These are phyloP conservation scores for Lutraria lutraria DNA, from an alignment of 2,888 invertebrate species.

Conservation along the genomic window DNA sequence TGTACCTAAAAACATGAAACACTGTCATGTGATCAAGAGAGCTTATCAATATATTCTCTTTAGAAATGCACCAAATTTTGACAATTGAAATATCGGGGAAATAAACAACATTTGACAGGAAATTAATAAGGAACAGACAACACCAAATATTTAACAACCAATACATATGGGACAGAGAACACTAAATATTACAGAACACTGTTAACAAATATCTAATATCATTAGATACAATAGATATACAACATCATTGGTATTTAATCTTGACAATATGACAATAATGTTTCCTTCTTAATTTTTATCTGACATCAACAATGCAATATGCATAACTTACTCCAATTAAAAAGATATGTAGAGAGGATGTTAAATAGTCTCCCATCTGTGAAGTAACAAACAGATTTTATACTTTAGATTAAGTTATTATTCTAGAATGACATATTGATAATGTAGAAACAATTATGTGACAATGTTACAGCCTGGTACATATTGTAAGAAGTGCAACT, in stretches of 20 bases:
- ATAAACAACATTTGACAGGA: too few relatives aligned
- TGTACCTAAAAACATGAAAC: too few relatives aligned
- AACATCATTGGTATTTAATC: background rate
- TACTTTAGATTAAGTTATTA: background rate
- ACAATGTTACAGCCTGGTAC: slow-evolving; percentile 13
- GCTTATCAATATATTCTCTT: too few relatives aligned
- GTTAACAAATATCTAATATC: too few relatives aligned
- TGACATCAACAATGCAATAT: background rate
- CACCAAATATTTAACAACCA: too few relatives aligned
- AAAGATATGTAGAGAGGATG: background rate
- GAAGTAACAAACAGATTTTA: background rate
- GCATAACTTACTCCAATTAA: slow-evolving; percentile 1
- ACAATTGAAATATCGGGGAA: too few relatives aligned
- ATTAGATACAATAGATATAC: too few relatives aligned
- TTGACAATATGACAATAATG: background rate
- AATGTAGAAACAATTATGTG: slow-evolving; percentile 14
- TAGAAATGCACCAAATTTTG: too few relatives aligned
- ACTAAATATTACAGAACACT: too few relatives aligned
- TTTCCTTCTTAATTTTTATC: background rate
- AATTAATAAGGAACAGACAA: too few relatives aligned
- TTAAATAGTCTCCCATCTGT: background rate
- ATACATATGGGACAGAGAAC: too few relatives aligned
- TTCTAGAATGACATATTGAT: slow-evolving; percentile 10
- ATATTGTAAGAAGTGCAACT: background rate
- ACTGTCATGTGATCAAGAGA: too few relatives aligned